A percentile compares a stretch with the other conserved stretches of the same genome.
Conservation (phyloP, 2,888 invertebrate genomes). For the Trichopoda pennipes region DNA sequence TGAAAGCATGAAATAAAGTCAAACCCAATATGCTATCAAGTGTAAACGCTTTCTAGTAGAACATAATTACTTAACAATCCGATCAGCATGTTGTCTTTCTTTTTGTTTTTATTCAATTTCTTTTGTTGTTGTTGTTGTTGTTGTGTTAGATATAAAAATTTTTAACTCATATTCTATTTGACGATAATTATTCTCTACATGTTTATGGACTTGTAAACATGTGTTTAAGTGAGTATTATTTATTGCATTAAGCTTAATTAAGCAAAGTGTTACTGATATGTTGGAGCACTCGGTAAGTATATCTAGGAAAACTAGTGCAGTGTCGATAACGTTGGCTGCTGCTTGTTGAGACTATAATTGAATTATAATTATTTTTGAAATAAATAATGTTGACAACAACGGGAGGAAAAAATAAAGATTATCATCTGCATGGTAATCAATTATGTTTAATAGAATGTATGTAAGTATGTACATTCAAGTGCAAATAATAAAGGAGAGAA, state of each 20-base stretch:
- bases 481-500: not conserved
- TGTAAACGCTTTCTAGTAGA: conserved; percentile 23
- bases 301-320: not conserved
- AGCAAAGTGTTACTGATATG: conserved; percentile 33
- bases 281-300: not conserved
- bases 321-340: conserved; percentile 32
- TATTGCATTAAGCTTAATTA: conserved; percentile 52
- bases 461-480: conserved; percentile 24
- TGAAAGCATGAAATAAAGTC: no score
- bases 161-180: conserved; percentile 23
- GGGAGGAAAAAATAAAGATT: not conserved
- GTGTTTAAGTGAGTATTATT: conserved; percentile 36
- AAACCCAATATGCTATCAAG: not conserved
- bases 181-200: conserved; percentile 22
- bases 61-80: conserved; percentile 8
- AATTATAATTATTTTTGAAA: conserved; percentile 19
- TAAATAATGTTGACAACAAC: conserved; percentile 17
- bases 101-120: conserved; percentile 10
- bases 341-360: conserved; percentile 37
- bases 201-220: conserved; percentile 11
- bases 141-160: conserved; percentile 8
- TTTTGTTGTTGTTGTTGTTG: not conserved
- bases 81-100: conserved; percentile 44
- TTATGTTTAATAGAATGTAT: conserved; percentile 18
- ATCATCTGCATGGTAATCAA: conserved; percentile 21